Evolutionary conservation across 1,140 invertebrate genomes (phyloP), one percentile per base, ranked within the genome.

Genomic region (Daktulosphaira vitifoliae): DNA sequence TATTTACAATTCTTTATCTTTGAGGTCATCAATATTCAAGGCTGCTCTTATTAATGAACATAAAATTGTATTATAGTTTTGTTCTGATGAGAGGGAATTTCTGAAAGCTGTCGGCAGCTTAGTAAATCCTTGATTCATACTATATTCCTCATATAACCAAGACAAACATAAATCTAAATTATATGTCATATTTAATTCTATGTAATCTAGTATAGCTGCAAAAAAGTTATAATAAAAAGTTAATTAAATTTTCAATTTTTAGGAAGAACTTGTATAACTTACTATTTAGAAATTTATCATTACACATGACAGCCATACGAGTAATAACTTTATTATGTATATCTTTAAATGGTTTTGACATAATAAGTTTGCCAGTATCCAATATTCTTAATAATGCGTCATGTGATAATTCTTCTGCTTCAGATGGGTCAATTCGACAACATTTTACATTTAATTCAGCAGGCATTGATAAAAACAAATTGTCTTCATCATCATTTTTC

Each of bases 71-170:
- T 92, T 91, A 72, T 98, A 98, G 39, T 84, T 83, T 73, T 86
- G 78, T 73, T 87, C 82, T 4, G 82, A 80, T 68, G 85, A 82
- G 69, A 84, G 22, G 18, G 29, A 82, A 20, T 54, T 38, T 42
- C 84, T 79, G 18, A 80, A 79, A 0, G 84, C 76, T 37, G 81
- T 78, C 0, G 87, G 85, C 39, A 87, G 79, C 11, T 85, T 80
- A 49, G 86, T 87, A 71, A 94, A 96, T 3, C 92, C 90, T 76
- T 93, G 88, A 73, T 89, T 81, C 51, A 88, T 82, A 46, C 88
- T 87, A 75, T 96, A 97, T 71, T 97, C 93, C 73, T 96, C 90
- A 71, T 91, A 97, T 2, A 98, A 73, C 93, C 93, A 98, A 0
- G 85, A 81, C 65, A 97, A 79, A 0, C 89, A 91, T 18, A 98